These are phyloP conservation scores for Babylonia areolata DNA, from an alignment of 1,140 invertebrate genomes.

Conservation along the genomic window DNA sequence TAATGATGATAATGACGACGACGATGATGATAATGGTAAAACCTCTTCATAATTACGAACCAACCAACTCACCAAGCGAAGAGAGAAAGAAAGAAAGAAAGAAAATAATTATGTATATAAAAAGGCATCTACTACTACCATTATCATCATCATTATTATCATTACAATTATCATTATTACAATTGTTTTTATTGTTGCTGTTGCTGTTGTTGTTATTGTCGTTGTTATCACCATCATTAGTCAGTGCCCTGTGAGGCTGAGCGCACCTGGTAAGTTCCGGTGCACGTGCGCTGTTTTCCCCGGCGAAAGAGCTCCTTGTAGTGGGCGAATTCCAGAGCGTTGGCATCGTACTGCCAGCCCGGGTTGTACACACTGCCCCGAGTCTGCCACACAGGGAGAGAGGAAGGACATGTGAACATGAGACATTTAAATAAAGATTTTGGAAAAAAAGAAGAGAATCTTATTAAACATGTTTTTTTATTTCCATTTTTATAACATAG, in stretches of 20 bases:
- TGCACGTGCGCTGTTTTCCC: constrained; percentile 57
- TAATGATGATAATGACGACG: neutral
- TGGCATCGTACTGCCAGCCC: constrained; percentile 68
- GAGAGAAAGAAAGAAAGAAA: too few species aligned
- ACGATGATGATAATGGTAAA: neutral
- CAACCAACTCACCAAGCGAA: too few species aligned
- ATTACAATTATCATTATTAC: too few species aligned
- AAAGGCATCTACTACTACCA: too few species aligned
- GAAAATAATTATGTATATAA: too few species aligned
- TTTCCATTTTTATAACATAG: too few species aligned
- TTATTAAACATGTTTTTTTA: neutral
- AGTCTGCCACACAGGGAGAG: constrained; percentile 54
- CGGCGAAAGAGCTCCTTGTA: constrained; percentile 57
- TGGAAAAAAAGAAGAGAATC: too few species aligned
- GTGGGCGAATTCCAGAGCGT: constrained; percentile 65
- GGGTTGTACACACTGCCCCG: constrained; percentile 67
- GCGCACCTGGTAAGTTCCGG: constrained; percentile 68
- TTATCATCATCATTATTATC: too few species aligned
- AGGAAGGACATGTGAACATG: neutral
- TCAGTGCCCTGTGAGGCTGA: neutral
- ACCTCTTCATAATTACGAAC: too few species aligned
- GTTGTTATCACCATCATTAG: too few species aligned
- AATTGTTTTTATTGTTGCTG: too few species aligned
- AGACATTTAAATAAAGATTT: neutral
- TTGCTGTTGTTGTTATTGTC: too few species aligned